Evolutionary conservation across 2,797 vertebrate species (phyloP).

Genomic region (Pseudochirops corinnae): DNA sequence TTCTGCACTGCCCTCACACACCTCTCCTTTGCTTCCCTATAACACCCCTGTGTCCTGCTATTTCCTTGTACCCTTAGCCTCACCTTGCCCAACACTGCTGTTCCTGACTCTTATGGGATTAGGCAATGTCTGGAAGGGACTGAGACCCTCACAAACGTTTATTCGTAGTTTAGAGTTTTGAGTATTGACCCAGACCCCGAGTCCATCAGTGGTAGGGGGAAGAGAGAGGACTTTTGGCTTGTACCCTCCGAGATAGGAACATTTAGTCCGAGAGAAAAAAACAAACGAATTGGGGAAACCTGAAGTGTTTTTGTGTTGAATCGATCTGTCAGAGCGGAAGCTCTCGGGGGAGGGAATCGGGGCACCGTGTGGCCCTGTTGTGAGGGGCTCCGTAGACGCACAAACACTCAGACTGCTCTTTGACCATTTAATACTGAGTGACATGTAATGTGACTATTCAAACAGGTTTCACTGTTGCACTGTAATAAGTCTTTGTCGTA

Average conservation of each 20-base stretch:
- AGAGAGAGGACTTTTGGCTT: neutral
- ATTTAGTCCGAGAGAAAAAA: neutral
- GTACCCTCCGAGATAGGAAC: neutral
- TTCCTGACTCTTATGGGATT: neutral
- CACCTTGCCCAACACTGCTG: neutral
- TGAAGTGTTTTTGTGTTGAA: neutral
- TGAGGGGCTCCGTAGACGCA: neutral
- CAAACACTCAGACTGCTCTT: constrained; percentile 8
- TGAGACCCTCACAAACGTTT: neutral
- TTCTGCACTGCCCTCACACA: neutral
- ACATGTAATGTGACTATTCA: constrained; percentile 60
- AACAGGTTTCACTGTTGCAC: constrained; percentile 69
- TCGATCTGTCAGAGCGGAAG: neutral
- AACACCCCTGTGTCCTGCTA: neutral
- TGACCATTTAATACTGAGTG: constrained; percentile 43
- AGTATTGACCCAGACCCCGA: neutral
- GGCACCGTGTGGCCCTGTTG: neutral
- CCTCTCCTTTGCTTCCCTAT: neutral
- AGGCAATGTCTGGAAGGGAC: neutral
- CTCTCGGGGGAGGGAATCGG: neutral
- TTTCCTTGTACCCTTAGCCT: neutral
- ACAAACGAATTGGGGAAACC: too few relatives aligned
- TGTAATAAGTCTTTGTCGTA: constrained; percentile 71
- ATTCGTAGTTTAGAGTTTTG: neutral
- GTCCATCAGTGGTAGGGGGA: neutral